Percentiles rank a stretch among this genome's conserved stretches.
Evolutionary conservation across 2,113 vertebrate species (phyloP).

Genomic region (Solea senegalensis): DNA sequence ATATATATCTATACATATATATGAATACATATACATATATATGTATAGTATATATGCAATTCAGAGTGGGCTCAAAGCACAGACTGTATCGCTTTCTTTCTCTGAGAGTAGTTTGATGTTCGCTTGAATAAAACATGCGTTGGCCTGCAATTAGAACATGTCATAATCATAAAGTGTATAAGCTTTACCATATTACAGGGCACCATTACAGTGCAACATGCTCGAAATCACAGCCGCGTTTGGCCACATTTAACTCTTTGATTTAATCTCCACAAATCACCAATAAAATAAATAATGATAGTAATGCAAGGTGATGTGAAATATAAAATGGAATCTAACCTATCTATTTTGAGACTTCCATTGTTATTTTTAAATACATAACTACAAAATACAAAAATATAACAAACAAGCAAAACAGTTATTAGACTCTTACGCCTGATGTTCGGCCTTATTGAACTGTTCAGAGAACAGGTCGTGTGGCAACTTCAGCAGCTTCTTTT

Average conservation of each 20-base stretch:
- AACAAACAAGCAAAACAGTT: too few relatives aligned
- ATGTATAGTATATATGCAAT: conserved; percentile 4
- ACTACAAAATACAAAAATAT: too few relatives aligned
- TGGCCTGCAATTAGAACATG: conserved; percentile 67
- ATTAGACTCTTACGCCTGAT: too few relatives aligned
- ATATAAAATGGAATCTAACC: too few relatives aligned
- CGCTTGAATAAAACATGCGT: conserved; percentile 59
- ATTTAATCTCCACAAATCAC: too few relatives aligned
- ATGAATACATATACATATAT: background rate
- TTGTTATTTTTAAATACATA: too few relatives aligned
- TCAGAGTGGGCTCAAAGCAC: conserved; percentile 37
- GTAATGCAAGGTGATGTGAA: too few relatives aligned
- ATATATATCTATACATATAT: background rate
- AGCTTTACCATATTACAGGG: background rate
- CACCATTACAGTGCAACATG: background rate
- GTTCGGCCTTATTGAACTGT: background rate
- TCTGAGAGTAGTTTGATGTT: conserved; percentile 49
- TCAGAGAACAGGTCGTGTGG: conserved; percentile 15
- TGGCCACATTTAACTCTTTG: background rate
- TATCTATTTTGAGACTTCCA: too few relatives aligned
- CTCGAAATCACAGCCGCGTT: background rate
- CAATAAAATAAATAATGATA: too few relatives aligned
- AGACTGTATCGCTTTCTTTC: conserved; percentile 36
- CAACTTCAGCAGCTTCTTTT: conserved; percentile 44
- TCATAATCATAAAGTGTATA: conserved; percentile 64